phyloP scores from a whole-genome alignment of 2,113 vertebrate species.

The Misgurnus anguillicaudatus region DNA sequence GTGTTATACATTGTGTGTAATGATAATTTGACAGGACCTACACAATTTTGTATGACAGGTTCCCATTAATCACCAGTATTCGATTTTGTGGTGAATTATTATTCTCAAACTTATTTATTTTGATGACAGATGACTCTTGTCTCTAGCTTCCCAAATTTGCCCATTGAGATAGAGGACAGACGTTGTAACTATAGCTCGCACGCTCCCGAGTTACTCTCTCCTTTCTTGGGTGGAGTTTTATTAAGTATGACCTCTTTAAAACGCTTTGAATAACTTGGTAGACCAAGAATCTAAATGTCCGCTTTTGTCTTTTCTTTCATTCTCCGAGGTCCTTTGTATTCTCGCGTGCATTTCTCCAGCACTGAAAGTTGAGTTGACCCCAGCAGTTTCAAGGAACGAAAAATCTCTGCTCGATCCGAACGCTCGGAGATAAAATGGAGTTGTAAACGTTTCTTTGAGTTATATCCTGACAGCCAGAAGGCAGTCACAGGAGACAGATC shows the following conservation, averaged over 20 bases:
- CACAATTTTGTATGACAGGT: no score
- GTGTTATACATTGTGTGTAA: no score
- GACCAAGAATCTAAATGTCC: conserved; percentile 30
- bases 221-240: conserved; percentile 26
- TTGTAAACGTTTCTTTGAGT: conserved; percentile 39
- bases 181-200: conserved; percentile 37
- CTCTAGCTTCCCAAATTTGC: not conserved
- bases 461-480: conserved; percentile 15
- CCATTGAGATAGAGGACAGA: conserved; percentile 32
- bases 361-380: conserved; percentile 26
- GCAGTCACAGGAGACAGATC: conserved; percentile 44
- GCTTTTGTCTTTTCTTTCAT: conserved; percentile 7
- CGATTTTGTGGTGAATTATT: no score
- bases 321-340: conserved; percentile 7
- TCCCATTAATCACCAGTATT: no score
- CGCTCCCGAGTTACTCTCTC: conserved; percentile 37
- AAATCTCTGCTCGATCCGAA: conserved; percentile 3
- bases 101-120: no score
- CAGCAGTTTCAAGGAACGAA: conserved; percentile 9
- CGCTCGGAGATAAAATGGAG: conserved; percentile 22
- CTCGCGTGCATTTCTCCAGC: not conserved
- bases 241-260: conserved; percentile 32
- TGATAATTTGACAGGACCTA: no score
- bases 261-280: conserved; percentile 16
- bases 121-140: no score